Base-by-base conservation (phyloP, 2,113 vertebrate genomes). In the Electrona antarctica region DNA sequence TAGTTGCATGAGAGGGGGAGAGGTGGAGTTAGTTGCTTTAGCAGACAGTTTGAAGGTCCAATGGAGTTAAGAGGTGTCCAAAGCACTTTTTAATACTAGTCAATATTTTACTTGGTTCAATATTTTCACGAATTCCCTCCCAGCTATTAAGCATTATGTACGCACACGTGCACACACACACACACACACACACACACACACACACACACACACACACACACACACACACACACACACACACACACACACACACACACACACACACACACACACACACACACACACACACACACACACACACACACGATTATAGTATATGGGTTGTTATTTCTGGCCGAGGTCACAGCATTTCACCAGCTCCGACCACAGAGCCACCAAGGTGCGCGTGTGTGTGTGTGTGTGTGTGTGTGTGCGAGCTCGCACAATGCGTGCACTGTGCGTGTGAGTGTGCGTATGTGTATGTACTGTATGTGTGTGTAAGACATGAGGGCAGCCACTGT, bases 241-340 rank as follows among this genome's bases (percentile, higher is more conserved):
- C 29, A 10, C 59, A 45, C 29, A 13, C 4, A 13, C 59, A 13
- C 59, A 6, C 59, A 60, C 29, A 41, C 29, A 60, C 59, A 41
- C 59, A 60, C 59, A n/a, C 59, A 45, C 33, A 46, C 29, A 13
- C 33, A 1, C 29, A 7, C 59, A 60, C 59, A 60, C 59, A 60
- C 59, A 12, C 33, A 45, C 59, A 45, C 59, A 45, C 33, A 70
- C 50, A 28, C 49, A 10, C 64, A 49, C 63, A 65, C 63, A 48
- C 49, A 64, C 57, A 85, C 71, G 21, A 21, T 21, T 21, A 41
- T 3, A 75, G 64, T 77, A 79, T 71, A 75, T 57, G 74, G 80
- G 67, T 76, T 89, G 86, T 91, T 90, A 87, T 91, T 92, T 58
- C 84, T 91, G 90, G 88, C 87, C 28, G 60, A 69, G 73, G 68